A percentile compares a stretch with the other conserved stretches of the same genome.
Conservation (phyloP, 2,797 vertebrate genomes). For the Lophotriccus pileatus region DNA sequence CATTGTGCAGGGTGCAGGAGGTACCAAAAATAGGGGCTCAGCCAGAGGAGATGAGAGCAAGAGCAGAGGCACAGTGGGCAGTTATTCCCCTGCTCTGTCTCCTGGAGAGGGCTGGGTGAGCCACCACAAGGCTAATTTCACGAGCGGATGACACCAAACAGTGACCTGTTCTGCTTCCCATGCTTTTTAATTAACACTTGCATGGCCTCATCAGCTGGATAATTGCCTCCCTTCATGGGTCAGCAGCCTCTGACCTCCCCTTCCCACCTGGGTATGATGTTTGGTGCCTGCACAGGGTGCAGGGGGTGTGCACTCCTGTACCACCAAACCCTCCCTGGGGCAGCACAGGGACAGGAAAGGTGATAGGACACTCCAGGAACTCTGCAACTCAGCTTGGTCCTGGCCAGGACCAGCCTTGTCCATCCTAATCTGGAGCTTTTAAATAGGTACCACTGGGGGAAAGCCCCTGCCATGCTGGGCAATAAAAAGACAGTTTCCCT, state of each 20-base stretch:
- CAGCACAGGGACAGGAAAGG: neutral
- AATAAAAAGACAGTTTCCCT: neutral
- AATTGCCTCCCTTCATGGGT: conserved; percentile 58
- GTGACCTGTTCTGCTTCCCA: conserved; percentile 48
- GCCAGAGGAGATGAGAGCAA: neutral
- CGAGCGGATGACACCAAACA: conserved; percentile 49
- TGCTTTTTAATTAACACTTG: conserved; percentile 70
- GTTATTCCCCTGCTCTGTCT: neutral
- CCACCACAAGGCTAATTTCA: conserved; percentile 20
- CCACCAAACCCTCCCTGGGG: accelerated
- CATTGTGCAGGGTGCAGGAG: neutral
- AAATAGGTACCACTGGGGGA: neutral
- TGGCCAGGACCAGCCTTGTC: neutral
- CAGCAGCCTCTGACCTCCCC: neutral
- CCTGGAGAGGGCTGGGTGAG: neutral
- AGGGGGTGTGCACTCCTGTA: neutral
- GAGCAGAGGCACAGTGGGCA: neutral
- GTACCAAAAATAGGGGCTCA: neutral
- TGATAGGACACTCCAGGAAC: neutral
- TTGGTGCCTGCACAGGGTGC: neutral
- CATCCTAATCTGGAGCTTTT: neutral
- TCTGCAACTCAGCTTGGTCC: neutral
- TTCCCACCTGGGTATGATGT: conserved; percentile 6
- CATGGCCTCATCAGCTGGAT: conserved; percentile 46
- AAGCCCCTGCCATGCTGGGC: neutral